These are phyloP conservation scores for Patella pellucida DNA, from an alignment of 2,888 invertebrate genomes.

Conservation along the genomic window DNA sequence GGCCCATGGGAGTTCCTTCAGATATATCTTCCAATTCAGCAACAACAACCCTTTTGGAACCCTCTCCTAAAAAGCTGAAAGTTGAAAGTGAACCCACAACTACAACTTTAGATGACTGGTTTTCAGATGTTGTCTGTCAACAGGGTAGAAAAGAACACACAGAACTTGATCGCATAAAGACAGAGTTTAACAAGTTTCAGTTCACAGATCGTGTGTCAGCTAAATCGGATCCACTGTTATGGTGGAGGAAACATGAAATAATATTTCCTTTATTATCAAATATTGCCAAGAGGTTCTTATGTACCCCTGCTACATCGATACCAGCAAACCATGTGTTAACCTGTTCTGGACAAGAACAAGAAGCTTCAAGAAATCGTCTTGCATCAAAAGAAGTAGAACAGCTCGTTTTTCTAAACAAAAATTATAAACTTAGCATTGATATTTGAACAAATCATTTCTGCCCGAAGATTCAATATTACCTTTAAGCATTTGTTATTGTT, in stretches of 20 bases:
- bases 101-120: neutral
- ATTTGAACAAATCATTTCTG: too few relatives aligned
- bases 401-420: neutral
- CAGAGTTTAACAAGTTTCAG: neutral
- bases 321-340: neutral
- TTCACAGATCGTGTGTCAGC: constrained; percentile 7
- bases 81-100: neutral
- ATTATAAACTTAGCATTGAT: neutral
- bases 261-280: neutral
- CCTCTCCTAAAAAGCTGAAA: neutral
- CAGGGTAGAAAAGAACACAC: neutral
- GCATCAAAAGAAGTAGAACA: neutral
- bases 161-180: neutral
- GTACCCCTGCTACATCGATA: neutral
- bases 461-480: too few relatives aligned
- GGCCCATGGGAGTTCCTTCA: neutral
- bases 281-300: neutral
- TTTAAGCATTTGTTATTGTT: too few relatives aligned
- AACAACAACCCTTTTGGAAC: too few relatives aligned
- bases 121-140: constrained; percentile 6
- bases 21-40: too few relatives aligned
- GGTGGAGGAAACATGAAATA: constrained; percentile 4
- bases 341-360: neutral
- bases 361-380: neutral
- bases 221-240: neutral